A percentile compares a stretch with the other conserved stretches of the same genome.
Conservation (phyloP, 37 sponge, comb jelly and placozoan species). For the Spongilla lacustris region DNA sequence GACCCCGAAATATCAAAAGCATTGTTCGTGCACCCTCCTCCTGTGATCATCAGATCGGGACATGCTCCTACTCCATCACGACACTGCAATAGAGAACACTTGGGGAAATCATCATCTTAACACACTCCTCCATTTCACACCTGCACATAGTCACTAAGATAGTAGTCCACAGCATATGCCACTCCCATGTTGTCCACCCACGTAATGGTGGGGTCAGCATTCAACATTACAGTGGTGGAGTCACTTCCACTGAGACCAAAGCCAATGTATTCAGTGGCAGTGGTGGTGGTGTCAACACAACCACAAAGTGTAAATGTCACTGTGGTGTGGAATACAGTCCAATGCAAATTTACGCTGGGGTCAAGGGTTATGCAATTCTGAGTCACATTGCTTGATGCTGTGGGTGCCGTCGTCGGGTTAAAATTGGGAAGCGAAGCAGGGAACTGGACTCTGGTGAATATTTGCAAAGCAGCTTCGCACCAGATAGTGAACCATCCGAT, state of each 20-base stretch:
- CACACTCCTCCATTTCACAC: neutral
- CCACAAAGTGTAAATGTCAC: constrained; percentile 38
- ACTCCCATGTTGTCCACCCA: constrained; percentile 22
- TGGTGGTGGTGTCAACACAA: constrained; percentile 7
- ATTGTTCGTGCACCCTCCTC: constrained; percentile 22
- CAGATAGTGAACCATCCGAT: constrained; percentile 7
- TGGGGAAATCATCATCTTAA: neutral
- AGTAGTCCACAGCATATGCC: constrained; percentile 26
- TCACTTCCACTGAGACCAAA: constrained; percentile 56
- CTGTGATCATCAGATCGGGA: constrained; percentile 4
- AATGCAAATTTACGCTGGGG: neutral
- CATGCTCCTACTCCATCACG: constrained; percentile 48
- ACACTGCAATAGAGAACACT: constrained; percentile 16
- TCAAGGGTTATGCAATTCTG: neutral
- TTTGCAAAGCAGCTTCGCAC: neutral
- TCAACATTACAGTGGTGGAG: constrained; percentile 8
- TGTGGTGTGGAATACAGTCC: neutral
- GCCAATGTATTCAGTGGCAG: constrained; percentile 33
- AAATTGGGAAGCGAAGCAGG: neutral
- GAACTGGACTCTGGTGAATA: neutral
- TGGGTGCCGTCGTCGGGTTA: neutral
- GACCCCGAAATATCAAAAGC: neutral
- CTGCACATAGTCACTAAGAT: constrained; percentile 18
- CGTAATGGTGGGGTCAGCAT: constrained; percentile 30
- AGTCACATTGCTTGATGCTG: neutral